A percentile compares a stretch with the other conserved stretches of the same genome.
These are phyloP conservation scores for Sturnira hondurensis DNA, from an alignment of 2,113 vertebrate species.

Conservation along the genomic window DNA sequence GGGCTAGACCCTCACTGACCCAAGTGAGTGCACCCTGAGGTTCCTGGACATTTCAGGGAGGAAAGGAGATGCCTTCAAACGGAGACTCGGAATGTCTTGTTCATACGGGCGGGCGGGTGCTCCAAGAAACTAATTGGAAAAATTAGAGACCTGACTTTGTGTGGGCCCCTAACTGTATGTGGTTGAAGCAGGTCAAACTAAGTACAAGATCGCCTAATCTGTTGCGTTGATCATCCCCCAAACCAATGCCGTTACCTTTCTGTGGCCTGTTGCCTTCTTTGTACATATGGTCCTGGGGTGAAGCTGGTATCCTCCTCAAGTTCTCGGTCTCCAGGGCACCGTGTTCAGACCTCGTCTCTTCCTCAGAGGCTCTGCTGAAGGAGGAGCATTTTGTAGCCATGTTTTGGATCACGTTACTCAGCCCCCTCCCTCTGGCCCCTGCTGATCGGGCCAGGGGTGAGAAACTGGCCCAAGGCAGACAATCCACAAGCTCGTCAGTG, in stretches of 20 bases:
- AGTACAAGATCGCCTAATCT: background rate
- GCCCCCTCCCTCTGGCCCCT: background rate
- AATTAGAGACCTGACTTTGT: background rate
- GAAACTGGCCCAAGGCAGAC: background rate
- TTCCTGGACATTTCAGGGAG: background rate
- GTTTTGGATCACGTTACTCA: background rate
- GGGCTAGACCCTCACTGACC: background rate
- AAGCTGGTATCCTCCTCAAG: background rate
- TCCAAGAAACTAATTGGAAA: background rate
- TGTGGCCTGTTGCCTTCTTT: background rate
- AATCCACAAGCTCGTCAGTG: background rate
- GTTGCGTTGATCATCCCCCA: background rate
- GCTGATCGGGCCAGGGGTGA: background rate
- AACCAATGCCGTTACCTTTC: background rate
- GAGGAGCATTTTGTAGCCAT: fast-evolving
- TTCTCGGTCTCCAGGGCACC: background rate
- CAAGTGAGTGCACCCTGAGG: background rate
- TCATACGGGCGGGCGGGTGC: too few relatives aligned
- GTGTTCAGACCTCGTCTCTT: background rate
- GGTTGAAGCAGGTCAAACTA: background rate
- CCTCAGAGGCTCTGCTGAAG: background rate
- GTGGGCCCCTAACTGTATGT: background rate
- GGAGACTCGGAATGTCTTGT: background rate
- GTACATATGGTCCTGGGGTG: background rate
- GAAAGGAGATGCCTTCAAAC: background rate